phyloP scores from a whole-genome alignment of 2,113 vertebrate species.

The Calyptommatus sinebrachiatus region DNA sequence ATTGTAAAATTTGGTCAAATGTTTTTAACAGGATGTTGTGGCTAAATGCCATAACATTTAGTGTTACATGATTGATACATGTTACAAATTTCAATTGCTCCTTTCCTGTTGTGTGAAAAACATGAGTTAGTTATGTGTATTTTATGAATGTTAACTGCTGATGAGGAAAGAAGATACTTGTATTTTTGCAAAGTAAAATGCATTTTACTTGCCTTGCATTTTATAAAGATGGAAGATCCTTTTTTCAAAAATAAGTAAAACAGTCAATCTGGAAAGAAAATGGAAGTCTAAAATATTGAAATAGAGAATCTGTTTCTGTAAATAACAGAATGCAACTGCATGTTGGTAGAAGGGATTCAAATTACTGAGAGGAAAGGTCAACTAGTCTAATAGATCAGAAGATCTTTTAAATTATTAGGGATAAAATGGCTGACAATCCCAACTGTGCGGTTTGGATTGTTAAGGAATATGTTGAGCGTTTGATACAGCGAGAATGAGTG shows the following conservation, averaged over 20 bases:
- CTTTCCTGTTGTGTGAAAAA: slow-evolving; percentile 8
- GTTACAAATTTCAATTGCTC: not conserved
- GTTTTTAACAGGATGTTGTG: not conserved
- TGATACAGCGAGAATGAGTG: no score
- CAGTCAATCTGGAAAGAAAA: not conserved
- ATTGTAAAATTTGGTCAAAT: not conserved
- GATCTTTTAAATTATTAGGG: not conserved
- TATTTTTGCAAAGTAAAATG: not conserved
- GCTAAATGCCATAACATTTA: not conserved
- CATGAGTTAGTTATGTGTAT: not conserved
- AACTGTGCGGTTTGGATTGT: not conserved
- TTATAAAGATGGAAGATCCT: not conserved
- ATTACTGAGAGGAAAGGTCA: not conserved
- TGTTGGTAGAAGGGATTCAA: not conserved
- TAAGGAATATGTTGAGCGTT: not conserved
- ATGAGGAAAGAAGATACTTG: not conserved
- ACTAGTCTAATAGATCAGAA: not conserved
- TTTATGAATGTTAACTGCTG: not conserved
- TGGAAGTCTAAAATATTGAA: not conserved
- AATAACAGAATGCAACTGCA: not conserved
- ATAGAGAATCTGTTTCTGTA: not conserved
- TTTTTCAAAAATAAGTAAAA: no score
- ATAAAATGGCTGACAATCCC: not conserved
- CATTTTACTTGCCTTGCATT: not conserved
- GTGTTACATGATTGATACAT: not conserved